A percentile compares a stretch with the other conserved stretches of the same genome.
Conservation (phyloP, 2,113 vertebrate genomes). For the Gavialis gangeticus region DNA sequence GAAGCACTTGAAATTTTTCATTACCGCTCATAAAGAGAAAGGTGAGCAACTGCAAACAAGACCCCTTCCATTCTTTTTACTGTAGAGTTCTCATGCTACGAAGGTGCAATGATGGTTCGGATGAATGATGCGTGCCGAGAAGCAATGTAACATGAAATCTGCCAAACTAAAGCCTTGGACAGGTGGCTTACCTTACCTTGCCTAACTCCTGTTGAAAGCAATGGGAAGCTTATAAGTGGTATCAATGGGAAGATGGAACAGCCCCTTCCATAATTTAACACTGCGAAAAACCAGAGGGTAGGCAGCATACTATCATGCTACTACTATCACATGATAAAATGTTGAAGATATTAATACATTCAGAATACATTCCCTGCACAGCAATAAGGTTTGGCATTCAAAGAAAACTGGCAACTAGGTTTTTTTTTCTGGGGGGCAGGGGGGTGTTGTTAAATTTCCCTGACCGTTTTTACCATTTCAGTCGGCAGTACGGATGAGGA, state of each 20-base stretch:
- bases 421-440: not conserved
- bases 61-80: not conserved
- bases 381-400: not conserved
- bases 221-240: not conserved
- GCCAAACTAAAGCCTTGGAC: not conserved
- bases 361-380: not conserved
- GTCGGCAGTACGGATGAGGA: not conserved
- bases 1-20: not conserved
- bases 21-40: not conserved
- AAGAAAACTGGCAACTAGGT: not conserved
- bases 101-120: not conserved
- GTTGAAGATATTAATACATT: not conserved
- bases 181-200: not conserved
- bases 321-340: not conserved
- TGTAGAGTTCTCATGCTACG: not conserved
- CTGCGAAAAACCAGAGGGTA: not conserved
- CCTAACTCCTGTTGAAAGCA: not conserved
- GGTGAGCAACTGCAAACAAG: not conserved
- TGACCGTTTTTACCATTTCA: not conserved
- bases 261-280: not conserved
- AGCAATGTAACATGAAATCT: not conserved
- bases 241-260: not conserved
- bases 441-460: not conserved
- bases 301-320: not conserved
- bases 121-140: not conserved